Base-by-base conservation (phyloP, 2,888 invertebrate species). In the Sarcophaga carnaria region DNA sequence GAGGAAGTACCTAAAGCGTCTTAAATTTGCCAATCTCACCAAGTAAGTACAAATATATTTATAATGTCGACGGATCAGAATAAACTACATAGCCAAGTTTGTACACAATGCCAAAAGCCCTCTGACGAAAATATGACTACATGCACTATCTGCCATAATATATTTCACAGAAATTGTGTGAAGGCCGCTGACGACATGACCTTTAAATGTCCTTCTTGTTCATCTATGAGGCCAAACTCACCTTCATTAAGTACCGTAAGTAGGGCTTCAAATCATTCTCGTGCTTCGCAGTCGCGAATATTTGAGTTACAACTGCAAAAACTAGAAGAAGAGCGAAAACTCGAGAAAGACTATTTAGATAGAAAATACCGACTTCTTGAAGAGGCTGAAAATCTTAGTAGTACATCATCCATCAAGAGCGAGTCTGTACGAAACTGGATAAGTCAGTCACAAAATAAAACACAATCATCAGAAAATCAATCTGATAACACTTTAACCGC, bases 351-450 rank as follows among this genome's bases (percentile, higher is more conserved):
- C 14, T 80, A 80, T 47, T 10, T 80, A 72, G 59, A 64, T 59
- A 76, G 77, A 70, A 83, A 78, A 62, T 81, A 75, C n/a, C 62
- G 76, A 70, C 81, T 81, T 63, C 76, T 81, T 70, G 75, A 69
- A 47, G 74, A 78, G 78, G 78, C 67, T 8, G 78, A 74, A 69
- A 25, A 11, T n/a, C 59, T 72, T 27, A 67, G 45, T 11, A 63
- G 76, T 59, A 20, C 37, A 45, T 67, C 80, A 17, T 60, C 74
- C 67, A 37, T 17, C 25, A 67, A 49, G 49, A 10, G 49, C 49
- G 12, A 49, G 49, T 49, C 49, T 49, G 49, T 49, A 49, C 49
- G 49, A 49, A 49, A 49, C 49, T 49, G 49, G 49, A 49, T 49
- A 49, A 49, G 3, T 49, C 49, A 49, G 14, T 49, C 49, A 3